These are phyloP conservation scores for Mormoops blainvillei DNA, from an alignment of 2,113 vertebrate species.

Conservation along the genomic window DNA sequence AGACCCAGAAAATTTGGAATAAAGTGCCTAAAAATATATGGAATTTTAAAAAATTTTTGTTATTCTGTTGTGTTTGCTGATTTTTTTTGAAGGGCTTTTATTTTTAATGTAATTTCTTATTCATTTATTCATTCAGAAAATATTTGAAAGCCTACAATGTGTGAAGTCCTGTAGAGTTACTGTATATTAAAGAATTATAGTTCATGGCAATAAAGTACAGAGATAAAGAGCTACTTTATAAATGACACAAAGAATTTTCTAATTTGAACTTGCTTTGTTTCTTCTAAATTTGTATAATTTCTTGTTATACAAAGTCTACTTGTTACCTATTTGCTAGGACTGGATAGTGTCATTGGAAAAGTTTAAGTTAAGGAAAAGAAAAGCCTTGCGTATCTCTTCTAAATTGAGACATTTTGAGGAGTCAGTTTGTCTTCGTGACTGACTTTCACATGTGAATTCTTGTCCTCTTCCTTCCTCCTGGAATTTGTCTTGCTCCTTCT, in stretches of 20 bases:
- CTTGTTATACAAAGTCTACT: no score
- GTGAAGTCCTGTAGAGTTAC: background rate
- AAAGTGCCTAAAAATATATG: slow-evolving; percentile 27
- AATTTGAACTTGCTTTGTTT: slow-evolving; percentile 16
- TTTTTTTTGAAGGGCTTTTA: background rate
- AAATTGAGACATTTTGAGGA: background rate
- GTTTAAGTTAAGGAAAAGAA: background rate
- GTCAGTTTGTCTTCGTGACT: background rate
- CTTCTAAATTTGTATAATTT: no score
- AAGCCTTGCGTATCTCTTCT: background rate
- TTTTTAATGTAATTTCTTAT: slow-evolving; percentile 24
- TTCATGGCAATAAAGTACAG: slow-evolving; percentile 21
- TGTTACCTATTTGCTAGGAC: background rate
- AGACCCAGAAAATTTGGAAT: background rate
- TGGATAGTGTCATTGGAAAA: slow-evolving; percentile 5
- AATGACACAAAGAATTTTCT: background rate
- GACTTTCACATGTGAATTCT: slow-evolving; percentile 37
- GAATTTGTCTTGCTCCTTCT: slow-evolving; percentile 77
- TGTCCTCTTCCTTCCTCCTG: background rate
- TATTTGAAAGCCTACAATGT: background rate
- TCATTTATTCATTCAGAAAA: background rate
- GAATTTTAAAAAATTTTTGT: background rate
- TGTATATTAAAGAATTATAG: background rate
- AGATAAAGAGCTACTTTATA: slow-evolving; percentile 13
- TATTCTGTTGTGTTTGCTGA: background rate